These are phyloP conservation scores for Microvelia longipes DNA, from an alignment of 1,140 invertebrate genomes.

Conservation along the genomic window DNA sequence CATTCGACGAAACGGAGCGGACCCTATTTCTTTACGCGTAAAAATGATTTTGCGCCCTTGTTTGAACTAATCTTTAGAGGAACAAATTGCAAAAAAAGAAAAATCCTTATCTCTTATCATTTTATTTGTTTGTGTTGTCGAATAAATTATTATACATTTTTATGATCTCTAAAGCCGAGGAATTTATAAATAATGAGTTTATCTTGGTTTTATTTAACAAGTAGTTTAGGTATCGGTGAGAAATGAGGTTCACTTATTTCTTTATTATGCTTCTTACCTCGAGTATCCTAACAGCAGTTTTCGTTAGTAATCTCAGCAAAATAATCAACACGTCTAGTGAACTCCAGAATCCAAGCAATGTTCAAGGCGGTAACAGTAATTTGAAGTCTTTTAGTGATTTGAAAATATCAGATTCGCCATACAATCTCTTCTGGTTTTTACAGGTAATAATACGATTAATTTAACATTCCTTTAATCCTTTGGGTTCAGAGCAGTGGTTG, in stretches of 20 bases:
- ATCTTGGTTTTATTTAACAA: no score
- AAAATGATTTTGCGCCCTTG: no score
- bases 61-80: no score
- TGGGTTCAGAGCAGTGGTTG: background rate
- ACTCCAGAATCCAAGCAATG: background rate
- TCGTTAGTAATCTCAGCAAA: background rate
- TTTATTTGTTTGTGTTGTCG: no score
- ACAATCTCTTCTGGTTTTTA: background rate
- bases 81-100: no score
- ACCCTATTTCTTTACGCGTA: no score
- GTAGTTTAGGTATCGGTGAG: no score
- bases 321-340: background rate
- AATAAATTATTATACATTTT: no score
- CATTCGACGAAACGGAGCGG: no score
- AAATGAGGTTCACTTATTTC: background rate
- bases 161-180: no score
- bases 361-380: background rate
- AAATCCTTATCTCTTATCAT: no score
- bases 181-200: no score
- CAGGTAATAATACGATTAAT: background rate
- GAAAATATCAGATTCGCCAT: background rate
- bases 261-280: background rate
- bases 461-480: background rate
- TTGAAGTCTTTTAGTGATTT: background rate
- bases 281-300: background rate